Evolutionary conservation across 1,140 invertebrate species (phyloP).

Genomic region (Drosophila virilis): DNA sequence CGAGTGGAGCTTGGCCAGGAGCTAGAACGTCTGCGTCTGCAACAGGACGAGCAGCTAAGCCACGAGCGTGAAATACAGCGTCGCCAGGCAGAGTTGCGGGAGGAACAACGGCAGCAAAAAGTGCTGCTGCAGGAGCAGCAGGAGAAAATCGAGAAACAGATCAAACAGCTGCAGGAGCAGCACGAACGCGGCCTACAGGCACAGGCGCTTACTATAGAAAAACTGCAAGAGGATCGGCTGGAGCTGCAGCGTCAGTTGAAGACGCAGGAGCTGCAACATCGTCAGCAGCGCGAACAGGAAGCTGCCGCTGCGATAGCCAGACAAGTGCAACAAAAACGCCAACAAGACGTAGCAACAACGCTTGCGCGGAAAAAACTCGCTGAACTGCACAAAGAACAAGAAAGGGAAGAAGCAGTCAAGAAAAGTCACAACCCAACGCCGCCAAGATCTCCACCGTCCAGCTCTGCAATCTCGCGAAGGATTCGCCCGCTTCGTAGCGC

Average conservation of each 20-base stretch:
- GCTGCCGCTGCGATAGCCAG: neutral
- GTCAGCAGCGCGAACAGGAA: constrained; percentile 5
- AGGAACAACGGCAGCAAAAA: constrained; percentile 18
- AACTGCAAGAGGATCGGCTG: constrained; percentile 7
- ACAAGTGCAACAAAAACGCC: constrained; percentile 13
- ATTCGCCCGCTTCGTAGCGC: too few relatives aligned
- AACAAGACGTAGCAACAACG: neutral
- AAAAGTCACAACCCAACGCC: neutral
- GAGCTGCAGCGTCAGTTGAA: constrained; percentile 10
- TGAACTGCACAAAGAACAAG: neutral
- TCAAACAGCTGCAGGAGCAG: constrained; percentile 24
- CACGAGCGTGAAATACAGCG: neutral
- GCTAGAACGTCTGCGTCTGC: constrained; percentile 8
- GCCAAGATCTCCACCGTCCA: neutral
- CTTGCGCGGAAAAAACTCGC: neutral
- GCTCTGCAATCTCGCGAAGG: too few relatives aligned
- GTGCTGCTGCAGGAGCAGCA: constrained; percentile 20
- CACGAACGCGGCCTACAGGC: constrained; percentile 17
- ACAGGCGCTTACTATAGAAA: constrained; percentile 14
- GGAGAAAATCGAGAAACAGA: constrained; percentile 1
- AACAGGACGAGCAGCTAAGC: constrained; percentile 5
- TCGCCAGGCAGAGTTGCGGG: constrained; percentile 5
- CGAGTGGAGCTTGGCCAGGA: neutral
- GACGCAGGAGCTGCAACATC: constrained; percentile 19
- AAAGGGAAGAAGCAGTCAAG: neutral